A percentile compares a stretch with the other conserved stretches of the same genome.
phyloP scores from a whole-genome alignment of 2,113 vertebrate species.

The Actenoides hombroni region DNA sequence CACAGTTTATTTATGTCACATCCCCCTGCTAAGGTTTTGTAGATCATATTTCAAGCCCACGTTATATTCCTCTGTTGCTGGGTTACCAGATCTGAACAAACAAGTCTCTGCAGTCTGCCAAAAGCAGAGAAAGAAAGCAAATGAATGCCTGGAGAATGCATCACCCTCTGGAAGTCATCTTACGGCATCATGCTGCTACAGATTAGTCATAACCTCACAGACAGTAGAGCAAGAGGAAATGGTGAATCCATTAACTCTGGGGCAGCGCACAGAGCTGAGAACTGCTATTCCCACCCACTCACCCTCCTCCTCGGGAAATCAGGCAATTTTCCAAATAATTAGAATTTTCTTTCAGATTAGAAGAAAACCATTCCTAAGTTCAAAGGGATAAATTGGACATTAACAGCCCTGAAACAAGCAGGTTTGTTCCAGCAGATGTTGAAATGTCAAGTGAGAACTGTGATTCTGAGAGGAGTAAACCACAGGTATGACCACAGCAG shows the following conservation, averaged over 20 bases:
- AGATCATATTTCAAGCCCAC: slow-evolving; percentile 56
- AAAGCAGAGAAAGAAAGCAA: slow-evolving; percentile 54
- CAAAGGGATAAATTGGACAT: not conserved
- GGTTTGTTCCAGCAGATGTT: not conserved
- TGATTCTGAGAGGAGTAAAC: not conserved
- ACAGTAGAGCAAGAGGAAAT: slow-evolving; percentile 35
- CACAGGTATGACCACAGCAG: fast-evolving
- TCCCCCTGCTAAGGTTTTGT: slow-evolving; percentile 5
- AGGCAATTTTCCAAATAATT: not conserved
- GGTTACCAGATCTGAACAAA: slow-evolving; percentile 66
- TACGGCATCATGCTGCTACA: slow-evolving; percentile 14
- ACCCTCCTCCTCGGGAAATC: not conserved
- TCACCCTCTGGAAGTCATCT: slow-evolving; percentile 69
- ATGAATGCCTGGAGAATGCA: slow-evolving; percentile 72
- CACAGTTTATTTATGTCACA: slow-evolving; percentile 18
- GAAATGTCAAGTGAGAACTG: not conserved
- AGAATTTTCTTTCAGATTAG: not conserved
- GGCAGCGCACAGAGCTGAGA: not conserved
- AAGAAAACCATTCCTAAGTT: not conserved
- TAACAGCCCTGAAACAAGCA: not conserved
- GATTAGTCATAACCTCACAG: slow-evolving; percentile 42
- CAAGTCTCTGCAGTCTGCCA: slow-evolving; percentile 51
- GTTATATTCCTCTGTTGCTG: slow-evolving; percentile 51
- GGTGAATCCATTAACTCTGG: not conserved
- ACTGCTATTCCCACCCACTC: not conserved